Evolutionary conservation across 2,797 vertebrate genomes (phyloP), one percentile per base, ranked within the genome.

Genomic region (Hippocampus kuda): DNA sequence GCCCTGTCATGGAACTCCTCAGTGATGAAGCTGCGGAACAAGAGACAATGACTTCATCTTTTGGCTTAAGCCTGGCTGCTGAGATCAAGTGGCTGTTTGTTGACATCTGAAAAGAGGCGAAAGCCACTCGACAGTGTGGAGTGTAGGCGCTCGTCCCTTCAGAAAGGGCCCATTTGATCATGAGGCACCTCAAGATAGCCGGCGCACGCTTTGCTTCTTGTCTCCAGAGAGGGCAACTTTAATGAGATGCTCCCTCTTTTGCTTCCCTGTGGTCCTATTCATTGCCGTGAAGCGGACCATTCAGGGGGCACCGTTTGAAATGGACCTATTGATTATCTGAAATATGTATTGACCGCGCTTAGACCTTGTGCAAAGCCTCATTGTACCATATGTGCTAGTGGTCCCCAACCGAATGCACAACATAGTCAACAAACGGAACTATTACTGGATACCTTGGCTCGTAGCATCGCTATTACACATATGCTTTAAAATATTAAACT

Each of bases 271-370:
- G 79, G 84, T 77, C 82, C 82, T 70, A 74, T 86, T 75, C 77
- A 79, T 73, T 76, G 79, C 78, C 15, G 24, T 57, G 53, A 72
- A 68, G 44, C 54, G 59, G 64, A 71, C 62, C 64, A 67, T 79
- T 71, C 64, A 66, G 44, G 42, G 34, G 59, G 71, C 49, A 63
- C 30, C 77, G 77, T 87, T 87, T 81, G 70, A 84, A 83, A 87
- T 75, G 74, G 77, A 80, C 75, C 77, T 79, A 87, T 84, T 84
- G 85, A 88, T 89, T 85, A 87, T 87, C 79, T 83, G 81, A 81
- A 82, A 87, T 87, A 84, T 85, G 77, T 70, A 83, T 71, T 70
- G 80, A 86, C 62, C 74, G 38, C 67, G 65, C 42, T 38, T 60
- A 9, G 68, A 73, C 62, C 61, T 24, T n/a, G 68, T 44, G 70